Percentiles rank a stretch among this genome's conserved stretches.
phyloP scores from a whole-genome alignment of 2,797 vertebrate species.

The Cyprinella venusta region DNA sequence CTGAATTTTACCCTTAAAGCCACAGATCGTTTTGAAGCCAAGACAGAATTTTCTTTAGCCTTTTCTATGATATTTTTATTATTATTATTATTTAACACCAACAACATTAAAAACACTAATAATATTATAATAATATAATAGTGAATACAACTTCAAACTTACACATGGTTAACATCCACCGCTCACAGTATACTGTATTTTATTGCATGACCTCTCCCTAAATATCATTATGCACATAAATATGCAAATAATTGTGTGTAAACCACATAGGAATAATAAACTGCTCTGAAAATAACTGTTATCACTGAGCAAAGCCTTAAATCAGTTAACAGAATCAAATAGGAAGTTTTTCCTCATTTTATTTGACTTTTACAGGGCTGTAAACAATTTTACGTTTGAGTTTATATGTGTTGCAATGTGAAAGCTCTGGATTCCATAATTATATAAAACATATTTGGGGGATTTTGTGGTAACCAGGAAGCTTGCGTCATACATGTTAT shows the following conservation, averaged over 20 bases:
- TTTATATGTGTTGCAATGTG: conserved; percentile 36
- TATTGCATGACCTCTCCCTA: background rate
- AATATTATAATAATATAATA: background rate
- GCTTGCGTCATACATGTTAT: background rate
- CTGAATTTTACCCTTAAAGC: background rate
- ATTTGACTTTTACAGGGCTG: conserved; percentile 61
- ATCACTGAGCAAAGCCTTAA: conserved; percentile 53
- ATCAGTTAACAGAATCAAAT: conserved; percentile 46
- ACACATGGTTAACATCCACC: background rate
- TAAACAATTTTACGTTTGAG: conserved; percentile 51
- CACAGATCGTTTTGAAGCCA: background rate
- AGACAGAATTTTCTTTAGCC: background rate
- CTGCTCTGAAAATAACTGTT: conserved; percentile 41
- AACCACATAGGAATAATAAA: conserved; percentile 2
- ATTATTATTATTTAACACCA: background rate
- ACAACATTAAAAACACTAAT: too few relatives aligned
- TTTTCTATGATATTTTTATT: background rate
- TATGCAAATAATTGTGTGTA: background rate
- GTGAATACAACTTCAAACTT: background rate
- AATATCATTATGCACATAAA: conserved; percentile 12
- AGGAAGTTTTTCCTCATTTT: conserved; percentile 48
- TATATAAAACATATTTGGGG: conserved; percentile 10
- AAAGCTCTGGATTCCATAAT: conserved; percentile 49
- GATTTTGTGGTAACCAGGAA: background rate
- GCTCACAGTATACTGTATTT: conserved; percentile 1